Base-by-base conservation (phyloP, 2,888 invertebrate genomes). In the Leucophenga montana region DNA sequence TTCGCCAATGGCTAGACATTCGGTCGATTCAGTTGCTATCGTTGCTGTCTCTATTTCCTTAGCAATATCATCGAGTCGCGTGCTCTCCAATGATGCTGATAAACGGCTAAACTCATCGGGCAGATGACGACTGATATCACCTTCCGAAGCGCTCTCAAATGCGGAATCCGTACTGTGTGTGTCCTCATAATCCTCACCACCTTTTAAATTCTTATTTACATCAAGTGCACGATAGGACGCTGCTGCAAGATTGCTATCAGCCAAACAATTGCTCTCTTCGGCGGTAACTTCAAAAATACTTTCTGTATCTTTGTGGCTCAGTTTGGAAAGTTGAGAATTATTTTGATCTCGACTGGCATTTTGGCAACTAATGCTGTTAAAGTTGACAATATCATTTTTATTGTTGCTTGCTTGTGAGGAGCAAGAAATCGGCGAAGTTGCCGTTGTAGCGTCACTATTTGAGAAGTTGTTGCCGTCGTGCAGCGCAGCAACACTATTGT, bases 131-230 rank as follows among this genome's bases (percentile, higher is more conserved):
- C 88, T 87, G 0, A 87, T 87, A 57, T 88, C 87, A 39, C 88
- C 87, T 57, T 88, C 88, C 16, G 88, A 88, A 11, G 88, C 86
- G 71, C 88, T 88, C 75, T 88, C 88, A 66, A 88, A 88, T 62
- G 88, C 88, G 54, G 88, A 88, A 74, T 87, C 88, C 1, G 86
- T 87, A 74, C 87, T 87, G 71, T 87, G 87, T 54, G 87, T 86
- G 61, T 87, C 86, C 70, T 87, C 87, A 50, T 85, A 86, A 39
- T 88, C 88, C 59, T 88, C 88, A 5, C 73, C 76, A 16, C 79
- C 72, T 56, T 84, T 86, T 4, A 83, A 72, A 66, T 86, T 87
- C 66, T 88, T 88, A 33, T 87, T 87, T 44, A 87, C 85, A 69
- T 88, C 88, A 54, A 88, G 59, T 4, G 86, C 86, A 65, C 84